Evolutionary conservation across 2,888 invertebrate genomes (phyloP).

Genomic region (Ophion costatus): DNA sequence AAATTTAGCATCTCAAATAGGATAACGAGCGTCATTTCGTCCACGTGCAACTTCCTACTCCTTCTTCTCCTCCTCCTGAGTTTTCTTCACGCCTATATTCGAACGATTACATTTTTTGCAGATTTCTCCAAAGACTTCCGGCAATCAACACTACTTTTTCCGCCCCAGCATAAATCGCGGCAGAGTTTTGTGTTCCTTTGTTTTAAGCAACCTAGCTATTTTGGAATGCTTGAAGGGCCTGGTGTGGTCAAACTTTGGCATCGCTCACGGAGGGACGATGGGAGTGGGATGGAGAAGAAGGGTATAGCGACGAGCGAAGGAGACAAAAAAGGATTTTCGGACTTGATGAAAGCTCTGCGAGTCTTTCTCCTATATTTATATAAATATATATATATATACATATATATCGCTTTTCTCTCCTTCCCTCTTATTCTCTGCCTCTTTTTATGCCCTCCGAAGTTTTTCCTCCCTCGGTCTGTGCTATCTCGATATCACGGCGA

Average conservation of each 20-base stretch:
- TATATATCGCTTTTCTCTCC: too few species aligned
- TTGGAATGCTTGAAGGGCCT: too few species aligned
- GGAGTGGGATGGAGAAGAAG: slow-evolving; percentile 24
- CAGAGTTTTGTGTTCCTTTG: too few species aligned
- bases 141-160: too few species aligned
- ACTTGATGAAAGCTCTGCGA: slow-evolving; percentile 42
- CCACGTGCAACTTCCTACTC: slow-evolving; percentile 65
- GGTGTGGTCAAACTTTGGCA: slow-evolving; percentile 17
- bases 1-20: slow-evolving; percentile 66
- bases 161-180: too few species aligned
- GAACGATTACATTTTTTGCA: background rate
- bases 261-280: background rate
- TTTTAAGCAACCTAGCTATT: too few species aligned
- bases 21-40: slow-evolving; percentile 65
- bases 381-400: too few species aligned
- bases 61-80: slow-evolving; percentile 42
- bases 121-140: too few species aligned
- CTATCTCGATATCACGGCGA: slow-evolving; percentile 72
- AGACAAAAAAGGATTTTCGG: slow-evolving; percentile 56
- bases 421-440: slow-evolving; percentile 9
- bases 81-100: slow-evolving; percentile 45
- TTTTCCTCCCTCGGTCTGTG: background rate
- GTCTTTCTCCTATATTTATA: background rate
- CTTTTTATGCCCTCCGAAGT: slow-evolving; percentile 34
- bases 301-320: slow-evolving; percentile 7